Evolutionary conservation across 2,113 vertebrate genomes (phyloP), one percentile per base, ranked within the genome.

Genomic region (Beaufortia kweichowensis): DNA sequence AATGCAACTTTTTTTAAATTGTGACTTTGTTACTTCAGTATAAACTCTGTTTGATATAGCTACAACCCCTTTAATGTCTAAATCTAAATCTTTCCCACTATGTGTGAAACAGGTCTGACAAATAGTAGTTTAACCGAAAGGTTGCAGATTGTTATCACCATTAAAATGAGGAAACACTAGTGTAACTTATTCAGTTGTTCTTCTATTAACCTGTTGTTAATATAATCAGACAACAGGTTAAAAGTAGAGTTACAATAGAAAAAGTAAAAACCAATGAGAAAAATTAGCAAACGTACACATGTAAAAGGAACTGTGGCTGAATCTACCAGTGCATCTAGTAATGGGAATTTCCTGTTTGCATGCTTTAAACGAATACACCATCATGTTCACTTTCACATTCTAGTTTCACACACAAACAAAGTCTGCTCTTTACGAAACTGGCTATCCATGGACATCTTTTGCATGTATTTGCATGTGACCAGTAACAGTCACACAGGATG

Each of bases 401-500:
- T 15, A 2, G 19, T 56, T 69, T 69, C 1, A 59, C 17, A 10
- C 17, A 23, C 39, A 66, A 69, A 23, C 24, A 7, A 59, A 26
- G n/a, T 53, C 14, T n/a, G 2, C 17, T 5, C 65, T 26, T 55
- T 71, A 3, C 26, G 15, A 57, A 59, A 0, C 56, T 12, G 28
- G 19, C 39, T n/a, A 3, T 71, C 21, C 53, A 69, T 28, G 50
- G 21, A 61, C 15, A 24, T 11, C 2, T 55, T 76, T 80, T 80
- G 59, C 66, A 80, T 76, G 5, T 31, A 33, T 76, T 64, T 70
- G 59, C 33, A 80, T 65, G 19, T 39, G 3, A 14, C 69, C 39
- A 4, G 17, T 41, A 55, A 50, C 46, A 68, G 67, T 70, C 31
- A 35, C 8, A 59, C 31, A 55, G 57, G 19, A 71, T 12, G 10